These are phyloP conservation scores for Chrysogorgia sp. DNA, from an alignment of 92 coral and sea anemone genomes.

Conservation along the genomic window DNA sequence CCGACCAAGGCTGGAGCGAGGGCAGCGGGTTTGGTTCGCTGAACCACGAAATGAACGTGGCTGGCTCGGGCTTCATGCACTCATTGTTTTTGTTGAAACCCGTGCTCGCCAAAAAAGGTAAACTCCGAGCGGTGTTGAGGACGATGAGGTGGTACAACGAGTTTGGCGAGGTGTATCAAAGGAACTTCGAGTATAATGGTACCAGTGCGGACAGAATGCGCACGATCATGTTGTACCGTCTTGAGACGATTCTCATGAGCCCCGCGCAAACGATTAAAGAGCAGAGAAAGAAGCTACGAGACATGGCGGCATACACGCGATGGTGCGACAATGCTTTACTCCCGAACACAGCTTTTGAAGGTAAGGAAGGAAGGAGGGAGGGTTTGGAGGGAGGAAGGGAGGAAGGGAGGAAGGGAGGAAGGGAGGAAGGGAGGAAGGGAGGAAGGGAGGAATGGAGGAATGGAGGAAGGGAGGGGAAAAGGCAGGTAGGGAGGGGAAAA, in stretches of 20 bases:
- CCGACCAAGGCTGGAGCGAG: constrained; percentile 71
- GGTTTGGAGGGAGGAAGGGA: too few relatives aligned
- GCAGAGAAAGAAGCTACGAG: constrained; percentile 50
- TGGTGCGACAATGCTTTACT: constrained; percentile 71
- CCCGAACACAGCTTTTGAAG: constrained; percentile 56
- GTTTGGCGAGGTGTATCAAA: constrained; percentile 75
- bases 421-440: too few relatives aligned
- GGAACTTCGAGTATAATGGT: constrained; percentile 64
- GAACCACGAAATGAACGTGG: constrained; percentile 67
- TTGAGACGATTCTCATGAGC: constrained; percentile 60
- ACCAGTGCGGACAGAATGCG: constrained; percentile 77
- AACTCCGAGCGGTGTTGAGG: constrained; percentile 32
- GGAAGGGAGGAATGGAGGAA: too few relatives aligned
- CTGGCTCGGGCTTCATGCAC: constrained; percentile 71
- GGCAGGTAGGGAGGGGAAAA: too few relatives aligned
- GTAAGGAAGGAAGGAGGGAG: too few relatives aligned
- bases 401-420: too few relatives aligned
- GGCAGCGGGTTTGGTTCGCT: constrained; percentile 80
- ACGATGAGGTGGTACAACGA: constrained; percentile 73
- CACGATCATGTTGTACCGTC: constrained; percentile 62
- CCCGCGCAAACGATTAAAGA: constrained; percentile 47
- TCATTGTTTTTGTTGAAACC: constrained; percentile 57
- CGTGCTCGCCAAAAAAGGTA: constrained; percentile 21
- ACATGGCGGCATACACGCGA: constrained; percentile 60
- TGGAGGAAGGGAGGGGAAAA: too few relatives aligned